Evolutionary conservation across 2,888 invertebrate species (phyloP), one percentile per base, ranked within the genome.

Genomic region (Drosophila paramelanica): DNA sequence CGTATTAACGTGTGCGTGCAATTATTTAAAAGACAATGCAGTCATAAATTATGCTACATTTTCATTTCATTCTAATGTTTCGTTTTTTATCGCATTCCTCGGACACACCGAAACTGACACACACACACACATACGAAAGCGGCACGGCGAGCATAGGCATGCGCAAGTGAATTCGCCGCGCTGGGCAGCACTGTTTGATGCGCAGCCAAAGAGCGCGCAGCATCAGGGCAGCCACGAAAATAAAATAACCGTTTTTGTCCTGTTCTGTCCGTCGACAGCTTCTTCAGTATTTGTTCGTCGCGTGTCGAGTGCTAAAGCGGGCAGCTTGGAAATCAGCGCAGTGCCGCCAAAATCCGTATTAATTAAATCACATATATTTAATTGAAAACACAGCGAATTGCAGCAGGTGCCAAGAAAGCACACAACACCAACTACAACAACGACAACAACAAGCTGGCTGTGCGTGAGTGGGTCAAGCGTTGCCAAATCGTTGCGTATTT

Each of bases 41-140:
- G 89, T 68, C 85, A 83, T 83, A 83, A 89, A 83, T 83, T 83
- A 83, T 89, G 89, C 88, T 83, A 83, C 89, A 83, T 89, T 83
- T 83, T 83, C 83, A 83, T 89, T 83, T 83, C 82, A 75, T 89
- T 84, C 89, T 83, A 89, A 83, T 82, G 89, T 72, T 89, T 83
- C 89, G 88, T 84, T 83, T 83, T 83, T 83, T 83, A 83, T 83
- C 69, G 83, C 83, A 83, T 83, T 83, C 83, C 83, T 67, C 74
- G 84, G 81, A 77, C 80, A 79, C 51, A 69, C 77, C 46, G 23
- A 77, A 52, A 58, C 65, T 43, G 52, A 38, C 27, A 43, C 45
- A 23, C 36, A 36, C 25, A 67, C 38, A 50, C 36, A 56, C 7
- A 4, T 23, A 23, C 23, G 23, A 23, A 11, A 11, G 33, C 31